Evolutionary conservation across 2,113 vertebrate genomes (phyloP).

Genomic region (Potamarius usumacintae): DNA sequence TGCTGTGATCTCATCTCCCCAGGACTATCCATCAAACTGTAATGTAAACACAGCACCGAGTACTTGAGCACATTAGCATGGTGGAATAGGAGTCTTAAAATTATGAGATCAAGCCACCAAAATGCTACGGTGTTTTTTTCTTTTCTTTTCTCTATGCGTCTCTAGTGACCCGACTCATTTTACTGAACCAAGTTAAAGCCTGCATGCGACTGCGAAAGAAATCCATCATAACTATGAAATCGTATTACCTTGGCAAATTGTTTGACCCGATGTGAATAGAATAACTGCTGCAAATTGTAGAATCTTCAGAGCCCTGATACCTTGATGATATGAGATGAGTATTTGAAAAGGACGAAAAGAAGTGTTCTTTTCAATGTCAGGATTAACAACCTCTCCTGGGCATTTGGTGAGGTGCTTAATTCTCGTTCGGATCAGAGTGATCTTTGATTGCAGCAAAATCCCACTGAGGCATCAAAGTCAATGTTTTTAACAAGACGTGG

Average conservation of each 20-base stretch:
- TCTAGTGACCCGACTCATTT: neutral
- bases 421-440: conserved; percentile 15
- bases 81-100: neutral
- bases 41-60: neutral
- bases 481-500: neutral
- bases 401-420: neutral
- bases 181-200: neutral
- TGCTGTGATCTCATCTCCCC: conserved; percentile 16
- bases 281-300: neutral
- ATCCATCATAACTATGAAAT: neutral
- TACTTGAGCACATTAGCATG: neutral
- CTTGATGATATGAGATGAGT: neutral
- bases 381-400: conserved; percentile 10
- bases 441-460: conserved; percentile 41
- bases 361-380: conserved; percentile 8
- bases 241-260: conserved; percentile 23
- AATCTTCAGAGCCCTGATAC: neutral
- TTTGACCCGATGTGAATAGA: conserved; percentile 17
- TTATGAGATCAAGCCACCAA: neutral
- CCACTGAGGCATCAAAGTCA: neutral
- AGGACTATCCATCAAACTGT: conserved; percentile 22
- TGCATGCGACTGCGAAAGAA: neutral
- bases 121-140: too few relatives aligned
- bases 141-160: neutral
- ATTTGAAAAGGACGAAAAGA: conserved; percentile 3